Conservation (phyloP, 2,888 invertebrate genomes). For the Didymodactylos carnosus region DNA sequence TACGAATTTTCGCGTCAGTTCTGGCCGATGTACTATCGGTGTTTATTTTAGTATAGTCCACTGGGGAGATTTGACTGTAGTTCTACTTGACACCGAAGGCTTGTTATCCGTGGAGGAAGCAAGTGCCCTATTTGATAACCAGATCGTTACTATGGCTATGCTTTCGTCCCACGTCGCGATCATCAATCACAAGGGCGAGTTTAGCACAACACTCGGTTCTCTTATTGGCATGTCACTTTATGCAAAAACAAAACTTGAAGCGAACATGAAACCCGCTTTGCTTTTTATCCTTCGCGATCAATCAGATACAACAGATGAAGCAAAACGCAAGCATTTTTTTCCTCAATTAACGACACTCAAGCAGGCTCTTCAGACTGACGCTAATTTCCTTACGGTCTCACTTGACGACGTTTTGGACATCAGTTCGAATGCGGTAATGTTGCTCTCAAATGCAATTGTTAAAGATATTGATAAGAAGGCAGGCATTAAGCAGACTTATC, state of each 20-base stretch:
- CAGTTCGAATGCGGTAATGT: not conserved
- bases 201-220: not conserved
- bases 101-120: not conserved
- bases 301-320: not conserved
- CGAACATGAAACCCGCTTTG: not conserved
- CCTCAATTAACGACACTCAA: not conserved
- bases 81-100: slow-evolving; percentile 3
- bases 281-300: slow-evolving; percentile 3
- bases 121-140: slow-evolving; percentile 1
- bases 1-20: slow-evolving; percentile 7
- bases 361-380: not conserved
- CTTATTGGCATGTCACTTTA: not conserved
- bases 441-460: not conserved
- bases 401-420: not conserved
- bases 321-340: no score
- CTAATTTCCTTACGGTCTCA: not conserved
- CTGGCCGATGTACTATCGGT: slow-evolving; percentile 4
- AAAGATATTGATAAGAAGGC: not conserved
- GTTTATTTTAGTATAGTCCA: not conserved
- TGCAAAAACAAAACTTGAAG: not conserved
- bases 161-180: not conserved
- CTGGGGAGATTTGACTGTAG: not conserved
- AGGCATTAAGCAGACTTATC: not conserved
- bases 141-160: slow-evolving; percentile 4
- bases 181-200: slow-evolving; percentile 5